Conservation (phyloP, 2,888 invertebrate genomes). For the Dione vanillae region DNA sequence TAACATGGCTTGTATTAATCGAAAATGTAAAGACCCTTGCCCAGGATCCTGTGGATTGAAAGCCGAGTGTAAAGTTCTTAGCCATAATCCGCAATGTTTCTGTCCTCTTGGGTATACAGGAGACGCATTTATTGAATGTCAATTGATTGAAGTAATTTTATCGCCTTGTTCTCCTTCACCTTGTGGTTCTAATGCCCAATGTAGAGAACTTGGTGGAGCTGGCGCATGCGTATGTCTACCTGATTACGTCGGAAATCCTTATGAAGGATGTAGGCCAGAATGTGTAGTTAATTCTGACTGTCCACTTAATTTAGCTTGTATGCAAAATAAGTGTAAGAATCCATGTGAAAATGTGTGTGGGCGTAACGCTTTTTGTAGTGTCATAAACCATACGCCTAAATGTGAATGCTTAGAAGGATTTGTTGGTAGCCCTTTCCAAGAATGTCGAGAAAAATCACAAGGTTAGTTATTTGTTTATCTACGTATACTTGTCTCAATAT, state of each 20-base stretch:
- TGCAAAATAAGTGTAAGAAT: conserved; percentile 89
- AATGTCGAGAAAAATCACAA: conserved; percentile 73
- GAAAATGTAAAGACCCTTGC: conserved; percentile 90
- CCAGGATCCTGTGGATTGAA: conserved; percentile 88
- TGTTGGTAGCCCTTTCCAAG: conserved; percentile 85
- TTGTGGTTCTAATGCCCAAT: conserved; percentile 90
- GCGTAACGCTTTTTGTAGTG: conserved; percentile 88
- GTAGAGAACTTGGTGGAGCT: conserved; percentile 87
- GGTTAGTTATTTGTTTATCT: conserved; percentile 56
- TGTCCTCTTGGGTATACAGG: conserved; percentile 87
- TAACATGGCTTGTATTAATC: conserved; percentile 88
- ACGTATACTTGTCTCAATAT: neutral
- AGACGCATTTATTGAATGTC: conserved; percentile 86
- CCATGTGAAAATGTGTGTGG: conserved; percentile 91
- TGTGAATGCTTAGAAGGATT: conserved; percentile 87
- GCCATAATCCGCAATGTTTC: conserved; percentile 90
- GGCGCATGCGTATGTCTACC: conserved; percentile 88
- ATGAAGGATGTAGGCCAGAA: conserved; percentile 90
- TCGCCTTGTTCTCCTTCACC: conserved; percentile 88
- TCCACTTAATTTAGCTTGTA: conserved; percentile 88
- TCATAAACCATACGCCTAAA: conserved; percentile 88
- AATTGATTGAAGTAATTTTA: conserved; percentile 73
- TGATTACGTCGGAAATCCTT: conserved; percentile 90
- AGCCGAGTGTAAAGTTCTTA: conserved; percentile 89
- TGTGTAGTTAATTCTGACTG: conserved; percentile 90